These are phyloP conservation scores for Aradophagus sp. DNA, from an alignment of 1,140 invertebrate species.

Conservation along the genomic window DNA sequence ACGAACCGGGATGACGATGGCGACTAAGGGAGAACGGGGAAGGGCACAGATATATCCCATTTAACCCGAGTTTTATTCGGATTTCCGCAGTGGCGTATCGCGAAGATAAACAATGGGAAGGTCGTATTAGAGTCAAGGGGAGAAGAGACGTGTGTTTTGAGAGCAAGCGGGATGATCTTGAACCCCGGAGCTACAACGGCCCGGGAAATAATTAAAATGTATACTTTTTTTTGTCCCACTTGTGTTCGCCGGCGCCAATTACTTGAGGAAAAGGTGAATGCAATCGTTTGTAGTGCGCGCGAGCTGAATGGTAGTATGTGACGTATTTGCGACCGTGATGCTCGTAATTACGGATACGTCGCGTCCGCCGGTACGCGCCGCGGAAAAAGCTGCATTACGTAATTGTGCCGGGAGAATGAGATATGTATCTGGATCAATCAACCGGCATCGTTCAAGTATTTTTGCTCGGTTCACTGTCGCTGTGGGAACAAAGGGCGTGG, in stretches of 20 bases:
- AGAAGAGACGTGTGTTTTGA: conserved; percentile 24
- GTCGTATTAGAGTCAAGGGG: conserved; percentile 10
- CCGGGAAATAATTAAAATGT: conserved; percentile 55
- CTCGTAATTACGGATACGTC: conserved; percentile 56
- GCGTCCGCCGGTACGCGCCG: conserved; percentile 35
- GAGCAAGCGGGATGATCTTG: conserved; percentile 31
- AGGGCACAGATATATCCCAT: too few relatives aligned
- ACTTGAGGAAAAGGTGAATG: conserved; percentile 54
- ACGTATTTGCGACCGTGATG: conserved; percentile 45
- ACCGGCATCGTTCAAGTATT: conserved; percentile 35
- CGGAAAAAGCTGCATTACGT: conserved; percentile 55
- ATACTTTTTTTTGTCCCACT: conserved; percentile 40
- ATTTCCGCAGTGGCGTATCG: not conserved
- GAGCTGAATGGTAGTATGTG: conserved; percentile 43
- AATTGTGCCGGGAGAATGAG: conserved; percentile 43
- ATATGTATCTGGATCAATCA: conserved; percentile 49
- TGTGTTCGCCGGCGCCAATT: conserved; percentile 47
- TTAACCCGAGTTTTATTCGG: conserved; percentile 14
- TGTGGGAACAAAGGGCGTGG: not conserved
- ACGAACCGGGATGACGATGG: not conserved
- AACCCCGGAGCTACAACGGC: conserved; percentile 33
- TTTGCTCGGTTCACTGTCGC: conserved; percentile 15
- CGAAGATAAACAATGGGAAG: conserved; percentile 15
- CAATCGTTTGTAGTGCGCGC: conserved; percentile 51
- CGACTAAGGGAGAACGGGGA: too few relatives aligned